A percentile compares a stretch with the other conserved stretches of the same genome.
Evolutionary conservation across 2,797 vertebrate genomes (phyloP).

Genomic region (Remorina albescens): DNA sequence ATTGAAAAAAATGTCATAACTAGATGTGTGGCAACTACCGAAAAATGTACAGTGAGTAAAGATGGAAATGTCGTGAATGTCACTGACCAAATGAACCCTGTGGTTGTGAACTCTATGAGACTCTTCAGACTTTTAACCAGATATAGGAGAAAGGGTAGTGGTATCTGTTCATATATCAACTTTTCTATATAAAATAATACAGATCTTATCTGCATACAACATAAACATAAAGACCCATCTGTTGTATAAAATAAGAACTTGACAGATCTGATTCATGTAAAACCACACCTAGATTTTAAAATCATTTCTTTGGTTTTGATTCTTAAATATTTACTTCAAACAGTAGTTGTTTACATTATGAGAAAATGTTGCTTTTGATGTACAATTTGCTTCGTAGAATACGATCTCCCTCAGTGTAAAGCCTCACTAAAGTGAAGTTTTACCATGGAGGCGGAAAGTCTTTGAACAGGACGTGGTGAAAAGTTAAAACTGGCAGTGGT

Average conservation of each 20-base stretch:
- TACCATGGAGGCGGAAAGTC: background rate
- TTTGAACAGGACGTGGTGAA: slow-evolving; percentile 61
- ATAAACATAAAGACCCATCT: no score
- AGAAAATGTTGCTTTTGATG: background rate
- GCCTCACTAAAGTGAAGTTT: background rate
- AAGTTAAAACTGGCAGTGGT: slow-evolving; percentile 16
- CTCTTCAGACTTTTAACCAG: background rate
- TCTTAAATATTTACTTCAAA: background rate
- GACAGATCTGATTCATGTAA: no score
- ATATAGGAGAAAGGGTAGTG: background rate
- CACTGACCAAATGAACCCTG: background rate
- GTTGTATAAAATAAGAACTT: no score
- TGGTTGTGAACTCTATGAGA: background rate
- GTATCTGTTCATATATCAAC: background rate
- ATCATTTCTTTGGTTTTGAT: background rate
- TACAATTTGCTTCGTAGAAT: no score
- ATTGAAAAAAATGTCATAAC: no score
- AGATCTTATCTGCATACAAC: background rate
- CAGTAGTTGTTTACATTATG: background rate
- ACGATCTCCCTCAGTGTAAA: no score
- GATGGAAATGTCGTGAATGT: background rate
- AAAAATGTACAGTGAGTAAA: background rate
- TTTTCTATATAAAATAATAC: background rate
- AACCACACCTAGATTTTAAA: background rate
- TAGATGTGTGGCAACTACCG: background rate